Conservation (phyloP, 2,888 invertebrate species). For the Acanthoscelides obtectus region DNA sequence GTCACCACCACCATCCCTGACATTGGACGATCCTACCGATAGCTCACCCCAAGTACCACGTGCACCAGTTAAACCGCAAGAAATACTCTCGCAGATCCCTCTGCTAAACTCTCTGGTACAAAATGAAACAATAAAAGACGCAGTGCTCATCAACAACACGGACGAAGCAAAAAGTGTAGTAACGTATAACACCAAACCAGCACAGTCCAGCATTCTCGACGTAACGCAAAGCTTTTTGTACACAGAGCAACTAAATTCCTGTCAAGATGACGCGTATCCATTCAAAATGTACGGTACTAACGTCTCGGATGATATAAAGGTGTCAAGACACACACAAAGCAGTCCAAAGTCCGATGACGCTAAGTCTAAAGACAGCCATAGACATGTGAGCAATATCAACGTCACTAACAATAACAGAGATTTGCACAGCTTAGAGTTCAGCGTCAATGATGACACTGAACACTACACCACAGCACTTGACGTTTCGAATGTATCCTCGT, state of each 20-base stretch:
- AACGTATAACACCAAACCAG: conserved; percentile 19
- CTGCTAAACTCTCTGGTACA: conserved; percentile 23
- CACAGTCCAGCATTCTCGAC: conserved; percentile 19
- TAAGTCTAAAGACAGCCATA: conserved; percentile 26
- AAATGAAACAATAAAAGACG: conserved; percentile 14
- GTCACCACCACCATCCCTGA: conserved; percentile 19
- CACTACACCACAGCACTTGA: conserved; percentile 51
- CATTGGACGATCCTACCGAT: conserved; percentile 7
- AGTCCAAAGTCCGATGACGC: conserved; percentile 39
- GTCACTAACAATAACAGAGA: conserved; percentile 32
- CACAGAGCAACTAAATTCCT: conserved; percentile 34
- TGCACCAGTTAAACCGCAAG: conserved; percentile 11
- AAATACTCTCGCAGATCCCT: conserved; percentile 22
- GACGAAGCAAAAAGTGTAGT: conserved; percentile 32
- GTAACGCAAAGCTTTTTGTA: conserved; percentile 37
- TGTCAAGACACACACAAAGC: conserved; percentile 57
- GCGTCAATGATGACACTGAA: conserved; percentile 38
- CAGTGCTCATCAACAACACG: conserved; percentile 18
- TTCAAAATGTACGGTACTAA: conserved; percentile 52
- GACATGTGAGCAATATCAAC: conserved; percentile 32
- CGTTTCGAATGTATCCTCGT: conserved; percentile 45
- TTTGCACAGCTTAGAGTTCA: conserved; percentile 33
- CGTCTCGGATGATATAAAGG: conserved; percentile 60
- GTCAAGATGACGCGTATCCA: conserved; percentile 28
- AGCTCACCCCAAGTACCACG: not conserved